A percentile compares a stretch with the other conserved stretches of the same genome.
Evolutionary conservation across 2,888 invertebrate species (phyloP).

Genomic region (Cephus sareptanus): DNA sequence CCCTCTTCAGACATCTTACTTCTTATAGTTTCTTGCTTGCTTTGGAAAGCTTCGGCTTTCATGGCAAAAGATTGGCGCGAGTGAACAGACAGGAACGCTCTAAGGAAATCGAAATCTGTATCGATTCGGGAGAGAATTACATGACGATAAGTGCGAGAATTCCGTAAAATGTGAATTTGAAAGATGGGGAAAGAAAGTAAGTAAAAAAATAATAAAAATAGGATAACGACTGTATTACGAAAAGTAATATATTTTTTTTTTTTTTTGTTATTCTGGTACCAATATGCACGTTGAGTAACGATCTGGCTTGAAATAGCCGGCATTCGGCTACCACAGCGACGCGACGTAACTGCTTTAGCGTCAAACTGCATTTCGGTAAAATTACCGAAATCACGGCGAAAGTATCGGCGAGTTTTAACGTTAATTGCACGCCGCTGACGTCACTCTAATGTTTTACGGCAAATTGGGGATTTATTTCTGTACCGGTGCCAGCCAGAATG

Average conservation of each 20-base stretch:
- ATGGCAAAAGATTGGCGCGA: background rate
- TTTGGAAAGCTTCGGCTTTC: background rate
- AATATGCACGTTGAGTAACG: background rate
- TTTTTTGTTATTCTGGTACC: background rate
- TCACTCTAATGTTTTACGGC: background rate
- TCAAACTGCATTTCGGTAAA: background rate
- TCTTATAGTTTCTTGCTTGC: background rate
- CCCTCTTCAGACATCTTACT: background rate
- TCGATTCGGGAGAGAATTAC: background rate
- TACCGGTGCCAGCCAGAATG: background rate
- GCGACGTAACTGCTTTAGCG: background rate
- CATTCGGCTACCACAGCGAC: background rate
- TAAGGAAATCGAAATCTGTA: background rate
- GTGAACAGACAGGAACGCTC: background rate
- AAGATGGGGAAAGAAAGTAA: background rate
- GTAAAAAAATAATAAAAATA: background rate
- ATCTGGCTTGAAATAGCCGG: background rate
- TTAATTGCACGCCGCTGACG: background rate
- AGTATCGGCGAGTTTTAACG: background rate
- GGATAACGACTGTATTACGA: background rate
- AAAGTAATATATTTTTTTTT: background rate
- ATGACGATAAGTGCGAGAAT: background rate
- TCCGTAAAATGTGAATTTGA: background rate
- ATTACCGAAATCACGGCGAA: background rate
- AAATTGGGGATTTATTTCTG: background rate